phyloP scores from a whole-genome alignment of 1,140 invertebrate genomes.

The Papilio machaon region DNA sequence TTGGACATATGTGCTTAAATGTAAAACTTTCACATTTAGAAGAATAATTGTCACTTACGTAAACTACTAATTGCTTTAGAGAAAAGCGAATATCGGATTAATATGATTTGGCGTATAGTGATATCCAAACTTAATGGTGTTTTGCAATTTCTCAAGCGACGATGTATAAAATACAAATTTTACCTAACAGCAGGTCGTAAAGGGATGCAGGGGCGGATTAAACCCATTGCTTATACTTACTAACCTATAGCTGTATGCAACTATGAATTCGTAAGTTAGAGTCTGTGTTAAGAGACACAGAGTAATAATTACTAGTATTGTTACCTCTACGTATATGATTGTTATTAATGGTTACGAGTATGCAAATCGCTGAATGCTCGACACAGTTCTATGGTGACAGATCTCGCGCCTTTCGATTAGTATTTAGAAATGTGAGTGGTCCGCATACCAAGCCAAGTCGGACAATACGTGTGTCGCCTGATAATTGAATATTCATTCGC shows the following conservation, averaged over 20 bases:
- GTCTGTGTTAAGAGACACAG: too few species aligned
- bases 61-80: background rate
- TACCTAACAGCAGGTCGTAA: too few species aligned
- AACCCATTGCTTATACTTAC: too few species aligned
- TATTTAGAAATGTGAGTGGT: conserved; percentile 16
- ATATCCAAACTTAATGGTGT: too few species aligned
- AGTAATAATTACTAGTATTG: background rate
- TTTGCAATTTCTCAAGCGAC: too few species aligned
- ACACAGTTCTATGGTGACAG: conserved; percentile 18
- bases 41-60: background rate
- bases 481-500: conserved; percentile 59
- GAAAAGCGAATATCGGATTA: background rate
- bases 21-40: conserved; percentile 9
- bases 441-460: conserved; percentile 29
- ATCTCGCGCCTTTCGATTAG: conserved; percentile 15
- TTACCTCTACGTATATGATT: background rate
- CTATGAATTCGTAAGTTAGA: too few species aligned
- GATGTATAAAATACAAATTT: too few species aligned
- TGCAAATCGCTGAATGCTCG: background rate
- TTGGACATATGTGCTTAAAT: background rate
- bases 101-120: too few species aligned
- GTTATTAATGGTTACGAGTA: background rate
- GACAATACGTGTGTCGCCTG: conserved; percentile 48
- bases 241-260: too few species aligned
- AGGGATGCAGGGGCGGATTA: too few species aligned